Percentiles rank a stretch among this genome's conserved stretches.
phyloP scores from a whole-genome alignment of 2,797 vertebrate species.

The Sebastiscus albofasciatus region DNA sequence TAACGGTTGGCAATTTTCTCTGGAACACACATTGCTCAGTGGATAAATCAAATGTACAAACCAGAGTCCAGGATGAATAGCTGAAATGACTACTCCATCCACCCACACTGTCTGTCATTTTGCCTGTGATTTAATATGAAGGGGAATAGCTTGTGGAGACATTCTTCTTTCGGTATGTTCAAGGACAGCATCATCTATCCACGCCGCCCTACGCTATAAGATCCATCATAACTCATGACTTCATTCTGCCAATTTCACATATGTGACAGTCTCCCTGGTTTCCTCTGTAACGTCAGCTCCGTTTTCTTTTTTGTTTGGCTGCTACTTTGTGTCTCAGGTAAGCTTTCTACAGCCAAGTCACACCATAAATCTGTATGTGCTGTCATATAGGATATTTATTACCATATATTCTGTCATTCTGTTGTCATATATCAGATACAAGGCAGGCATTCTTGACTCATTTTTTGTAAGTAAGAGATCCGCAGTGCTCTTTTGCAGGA shows the following conservation, averaged over 20 bases:
- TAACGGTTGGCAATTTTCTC: too few species aligned
- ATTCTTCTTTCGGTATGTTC: constrained; percentile 46
- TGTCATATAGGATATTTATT: not conserved
- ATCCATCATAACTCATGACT: constrained; percentile 36
- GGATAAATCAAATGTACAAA: constrained; percentile 24
- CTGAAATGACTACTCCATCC: constrained; percentile 23
- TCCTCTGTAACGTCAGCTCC: not conserved
- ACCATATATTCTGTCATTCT: not conserved
- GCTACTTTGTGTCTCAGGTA: constrained; percentile 1
- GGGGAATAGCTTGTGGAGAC: constrained; percentile 32
- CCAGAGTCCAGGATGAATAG: constrained; percentile 5
- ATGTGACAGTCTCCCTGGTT: not conserved
- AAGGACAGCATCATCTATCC: constrained; percentile 49
- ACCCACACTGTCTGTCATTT: constrained; percentile 32
- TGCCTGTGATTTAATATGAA: constrained; percentile 55
- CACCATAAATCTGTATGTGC: constrained; percentile 4
- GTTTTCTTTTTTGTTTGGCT: not conserved
- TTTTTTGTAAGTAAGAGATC: not conserved
- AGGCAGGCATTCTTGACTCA: not conserved
- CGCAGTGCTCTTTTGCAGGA: not conserved
- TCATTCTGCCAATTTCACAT: constrained; percentile 34
- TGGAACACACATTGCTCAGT: not conserved
- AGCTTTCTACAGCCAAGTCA: not conserved
- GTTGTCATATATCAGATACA: not conserved
- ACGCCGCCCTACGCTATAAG: not conserved